A percentile compares a stretch with the other conserved stretches of the same genome.
phyloP scores from a whole-genome alignment of 2,888 invertebrate species.

The Heliconius charithonia region DNA sequence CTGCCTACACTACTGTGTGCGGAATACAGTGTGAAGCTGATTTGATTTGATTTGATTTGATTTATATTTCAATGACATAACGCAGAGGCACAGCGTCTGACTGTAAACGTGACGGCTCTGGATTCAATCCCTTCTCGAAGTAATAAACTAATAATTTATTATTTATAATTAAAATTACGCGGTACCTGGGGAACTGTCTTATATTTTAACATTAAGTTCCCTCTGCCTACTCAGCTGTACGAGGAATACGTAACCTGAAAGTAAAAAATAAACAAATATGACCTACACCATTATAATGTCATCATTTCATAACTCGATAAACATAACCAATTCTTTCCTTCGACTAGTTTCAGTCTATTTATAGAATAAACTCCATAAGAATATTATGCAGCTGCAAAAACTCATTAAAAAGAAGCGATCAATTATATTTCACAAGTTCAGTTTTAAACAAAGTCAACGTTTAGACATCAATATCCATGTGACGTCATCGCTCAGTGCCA shows the following conservation, averaged over 20 bases:
- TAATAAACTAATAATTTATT: neutral
- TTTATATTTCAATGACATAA: no score
- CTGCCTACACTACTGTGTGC: no score
- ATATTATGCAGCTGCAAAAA: conserved; percentile 32
- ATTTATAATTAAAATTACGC: no score
- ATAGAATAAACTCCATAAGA: conserved; percentile 11
- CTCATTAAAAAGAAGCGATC: conserved; percentile 25
- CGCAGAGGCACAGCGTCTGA: no score
- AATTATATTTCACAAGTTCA: conserved; percentile 20
- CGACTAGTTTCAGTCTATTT: conserved; percentile 11
- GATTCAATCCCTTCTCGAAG: neutral
- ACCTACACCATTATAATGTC: neutral
- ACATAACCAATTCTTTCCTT: neutral
- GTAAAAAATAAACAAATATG: neutral
- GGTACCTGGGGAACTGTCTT: no score
- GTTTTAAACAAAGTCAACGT: conserved; percentile 16
- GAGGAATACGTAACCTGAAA: neutral
- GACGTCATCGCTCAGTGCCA: neutral
- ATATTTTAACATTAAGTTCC: neutral
- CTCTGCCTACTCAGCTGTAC: neutral
- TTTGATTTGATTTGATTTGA: no score
- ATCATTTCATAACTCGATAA: neutral
- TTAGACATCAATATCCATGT: conserved; percentile 1
- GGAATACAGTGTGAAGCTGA: no score
- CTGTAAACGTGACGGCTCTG: neutral